Evolutionary conservation across 2,113 vertebrate genomes (phyloP).

Genomic region (Ochotona curzoniae): DNA sequence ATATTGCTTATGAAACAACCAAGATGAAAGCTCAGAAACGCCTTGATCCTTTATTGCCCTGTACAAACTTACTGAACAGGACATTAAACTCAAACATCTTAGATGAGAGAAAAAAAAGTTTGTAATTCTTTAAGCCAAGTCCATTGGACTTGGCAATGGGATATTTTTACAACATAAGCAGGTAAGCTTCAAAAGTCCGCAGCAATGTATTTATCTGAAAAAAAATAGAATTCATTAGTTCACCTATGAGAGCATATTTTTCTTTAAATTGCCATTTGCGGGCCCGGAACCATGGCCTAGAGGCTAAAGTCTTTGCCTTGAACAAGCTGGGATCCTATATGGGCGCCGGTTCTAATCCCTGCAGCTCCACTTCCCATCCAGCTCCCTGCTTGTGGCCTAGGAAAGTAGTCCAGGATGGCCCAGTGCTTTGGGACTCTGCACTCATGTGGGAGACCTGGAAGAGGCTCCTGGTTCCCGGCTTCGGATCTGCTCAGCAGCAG

Average conservation of each 20-base stretch:
- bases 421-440: too few relatives aligned
- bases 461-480: too few relatives aligned
- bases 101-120: neutral
- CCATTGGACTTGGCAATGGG: neutral
- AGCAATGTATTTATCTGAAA: neutral
- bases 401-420: too few relatives aligned
- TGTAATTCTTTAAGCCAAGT: neutral
- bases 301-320: too few relatives aligned
- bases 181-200: neutral
- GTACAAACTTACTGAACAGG: neutral
- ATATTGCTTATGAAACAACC: conserved; percentile 15
- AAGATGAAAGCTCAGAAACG: neutral
- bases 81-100: neutral
- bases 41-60: neutral
- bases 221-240: neutral
- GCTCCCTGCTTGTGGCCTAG: too few relatives aligned
- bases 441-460: too few relatives aligned
- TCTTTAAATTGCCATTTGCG: neutral
- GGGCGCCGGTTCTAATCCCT: too few relatives aligned
- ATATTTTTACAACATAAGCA: neutral
- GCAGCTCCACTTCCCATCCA: too few relatives aligned
- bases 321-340: too few relatives aligned
- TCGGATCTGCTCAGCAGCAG: too few relatives aligned
- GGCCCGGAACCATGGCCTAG: too few relatives aligned
- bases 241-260: neutral